These are phyloP conservation scores for Volucella zonaria DNA, from an alignment of 2,888 invertebrate genomes.

Conservation along the genomic window DNA sequence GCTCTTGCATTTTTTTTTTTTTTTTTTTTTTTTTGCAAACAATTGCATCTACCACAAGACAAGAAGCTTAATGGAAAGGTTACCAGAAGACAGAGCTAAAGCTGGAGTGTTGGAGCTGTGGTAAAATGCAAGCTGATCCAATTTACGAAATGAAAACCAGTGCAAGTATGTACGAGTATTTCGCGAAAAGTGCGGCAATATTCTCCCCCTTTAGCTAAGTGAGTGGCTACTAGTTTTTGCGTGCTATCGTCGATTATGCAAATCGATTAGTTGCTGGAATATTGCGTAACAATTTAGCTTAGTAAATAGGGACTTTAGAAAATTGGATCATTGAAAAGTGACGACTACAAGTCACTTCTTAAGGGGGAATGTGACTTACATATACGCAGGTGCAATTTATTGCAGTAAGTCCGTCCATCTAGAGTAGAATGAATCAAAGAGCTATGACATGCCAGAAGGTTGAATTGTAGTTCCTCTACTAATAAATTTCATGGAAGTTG, in stretches of 20 bases:
- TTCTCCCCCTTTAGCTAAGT: neutral
- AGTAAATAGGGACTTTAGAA: neutral
- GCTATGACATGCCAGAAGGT: too few species aligned
- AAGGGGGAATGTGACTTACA: neutral
- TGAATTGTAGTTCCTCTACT: too few species aligned
- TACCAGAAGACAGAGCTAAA: too few species aligned
- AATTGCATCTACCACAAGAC: too few species aligned
- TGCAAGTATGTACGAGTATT: neutral
- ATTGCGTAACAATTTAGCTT: constrained; percentile 13
- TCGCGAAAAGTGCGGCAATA: constrained; percentile 14
- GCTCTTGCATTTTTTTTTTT: too few species aligned
- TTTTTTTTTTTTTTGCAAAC: too few species aligned
- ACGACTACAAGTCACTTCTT: neutral
- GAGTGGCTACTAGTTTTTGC: constrained; percentile 11
- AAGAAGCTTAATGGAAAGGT: too few species aligned
- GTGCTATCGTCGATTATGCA: constrained; percentile 8
- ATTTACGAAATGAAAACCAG: neutral
- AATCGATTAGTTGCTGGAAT: neutral
- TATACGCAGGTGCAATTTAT: neutral
- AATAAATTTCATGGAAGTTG: too few species aligned
- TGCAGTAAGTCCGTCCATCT: too few species aligned
- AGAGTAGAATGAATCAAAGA: too few species aligned
- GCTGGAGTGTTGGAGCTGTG: neutral
- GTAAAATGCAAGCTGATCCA: constrained; percentile 12
- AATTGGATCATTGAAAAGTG: constrained; percentile 13